A percentile compares a stretch with the other conserved stretches of the same genome.
phyloP scores from a whole-genome alignment of 2,797 vertebrate genomes.

The Macropodus opercularis region DNA sequence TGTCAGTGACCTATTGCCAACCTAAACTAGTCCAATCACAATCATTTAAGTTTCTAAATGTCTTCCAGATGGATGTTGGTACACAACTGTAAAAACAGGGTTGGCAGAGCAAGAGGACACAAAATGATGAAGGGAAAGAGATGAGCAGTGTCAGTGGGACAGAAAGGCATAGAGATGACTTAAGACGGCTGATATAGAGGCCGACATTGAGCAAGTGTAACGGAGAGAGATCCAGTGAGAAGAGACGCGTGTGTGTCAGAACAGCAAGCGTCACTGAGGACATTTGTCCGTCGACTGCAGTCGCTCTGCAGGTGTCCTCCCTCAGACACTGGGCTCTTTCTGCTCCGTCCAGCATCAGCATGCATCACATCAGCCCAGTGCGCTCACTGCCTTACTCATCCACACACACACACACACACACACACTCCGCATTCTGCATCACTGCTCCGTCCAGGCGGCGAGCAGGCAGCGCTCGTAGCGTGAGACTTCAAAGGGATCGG shows the following conservation, averaged over 20 bases:
- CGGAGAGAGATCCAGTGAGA: conserved; percentile 14
- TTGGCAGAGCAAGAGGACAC: conserved; percentile 6
- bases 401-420: conserved; percentile 28
- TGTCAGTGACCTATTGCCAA: too few relatives aligned
- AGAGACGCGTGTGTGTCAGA: conserved; percentile 8
- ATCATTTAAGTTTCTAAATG: too few relatives aligned
- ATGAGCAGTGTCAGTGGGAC: conserved; percentile 21
- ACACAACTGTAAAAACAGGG: too few relatives aligned
- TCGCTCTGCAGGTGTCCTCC: conserved; percentile 72
- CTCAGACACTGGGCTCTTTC: conserved; percentile 75
- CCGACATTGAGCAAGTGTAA: conserved; percentile 43
- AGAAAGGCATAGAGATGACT: conserved; percentile 16
- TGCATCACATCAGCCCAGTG: conserved; percentile 71
- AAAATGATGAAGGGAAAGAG: conserved; percentile 2
- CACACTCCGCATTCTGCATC: conserved; percentile 30
- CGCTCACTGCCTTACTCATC: conserved; percentile 62
- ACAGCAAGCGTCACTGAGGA: conserved; percentile 60
- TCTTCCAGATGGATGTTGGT: too few relatives aligned
- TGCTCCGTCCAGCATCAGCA: conserved; percentile 65
- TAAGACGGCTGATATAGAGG: conserved; percentile 30
- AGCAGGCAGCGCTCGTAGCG: neutral
- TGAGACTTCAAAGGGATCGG: conserved; percentile 15
- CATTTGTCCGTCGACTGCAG: conserved; percentile 53
- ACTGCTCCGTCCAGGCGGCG: conserved; percentile 17
- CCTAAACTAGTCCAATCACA: too few relatives aligned